Evolutionary conservation across 1,140 invertebrate genomes (phyloP).

Genomic region (Drosophila lini): DNA sequence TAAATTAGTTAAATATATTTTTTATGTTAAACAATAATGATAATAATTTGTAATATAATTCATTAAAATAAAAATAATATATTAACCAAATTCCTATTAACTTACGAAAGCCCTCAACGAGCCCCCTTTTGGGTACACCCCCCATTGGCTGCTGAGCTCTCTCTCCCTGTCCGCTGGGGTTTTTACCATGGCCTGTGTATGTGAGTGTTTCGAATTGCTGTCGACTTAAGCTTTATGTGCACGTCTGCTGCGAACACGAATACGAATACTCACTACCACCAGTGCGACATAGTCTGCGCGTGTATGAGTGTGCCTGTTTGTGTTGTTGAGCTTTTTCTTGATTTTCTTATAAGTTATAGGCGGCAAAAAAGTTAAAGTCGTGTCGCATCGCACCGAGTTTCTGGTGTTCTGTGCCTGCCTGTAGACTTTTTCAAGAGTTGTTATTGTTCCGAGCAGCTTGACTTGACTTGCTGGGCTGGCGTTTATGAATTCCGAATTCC

Average conservation of each 20-base stretch:
- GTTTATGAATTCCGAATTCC: conserved; percentile 59
- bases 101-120: too few relatives aligned
- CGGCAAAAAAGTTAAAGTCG: conserved; percentile 66
- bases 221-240: conserved; percentile 78
- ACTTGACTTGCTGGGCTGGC: conserved; percentile 11
- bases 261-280: conserved; percentile 4
- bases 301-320: conserved; percentile 29
- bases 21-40: too few relatives aligned
- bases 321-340: conserved; percentile 57
- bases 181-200: conserved; percentile 41
- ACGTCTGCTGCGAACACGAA: conserved; percentile 33
- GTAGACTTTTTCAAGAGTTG: conserved; percentile 39
- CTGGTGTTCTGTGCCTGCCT: conserved; percentile 28
- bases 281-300: conserved; percentile 21
- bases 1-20: too few relatives aligned
- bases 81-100: too few relatives aligned
- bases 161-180: conserved; percentile 35
- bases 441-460: conserved; percentile 51
- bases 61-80: too few relatives aligned
- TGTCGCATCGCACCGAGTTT: conserved; percentile 57
- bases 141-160: not conserved
- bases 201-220: conserved; percentile 76
- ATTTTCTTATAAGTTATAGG: conserved; percentile 62
- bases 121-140: conserved; percentile 2
- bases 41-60: not conserved